Evolutionary conservation across 2,113 vertebrate species (phyloP), one percentile per base, ranked within the genome.

Genomic region (pig (Sus scrofa)): DNA sequence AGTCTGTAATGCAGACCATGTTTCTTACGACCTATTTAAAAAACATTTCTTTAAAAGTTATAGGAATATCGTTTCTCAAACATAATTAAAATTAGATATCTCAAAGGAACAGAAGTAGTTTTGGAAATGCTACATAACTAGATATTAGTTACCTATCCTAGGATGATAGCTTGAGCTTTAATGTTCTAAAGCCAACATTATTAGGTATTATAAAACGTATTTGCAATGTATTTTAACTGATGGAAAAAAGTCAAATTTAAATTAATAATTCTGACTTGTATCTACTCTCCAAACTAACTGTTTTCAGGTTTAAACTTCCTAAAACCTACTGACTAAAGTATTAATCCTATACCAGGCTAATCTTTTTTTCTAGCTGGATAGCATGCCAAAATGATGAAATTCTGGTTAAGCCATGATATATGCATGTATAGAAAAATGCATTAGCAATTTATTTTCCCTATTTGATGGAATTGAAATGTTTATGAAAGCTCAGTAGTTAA

Each of bases 401-500:
- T 96, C 94, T 96, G 83, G 37, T 79, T 95, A 77, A 96, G 50
- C 13, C 10, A 19, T 62, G 90, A 68, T 68, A 91, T 74, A 91
- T 30, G n/a, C 13, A 89, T 20, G 86, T 44, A 91, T 58, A 96
- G 58, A 75, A 89, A 96, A 96, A 86, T 87, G 19, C 20, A 95
- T 83, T 14, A 96, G 44, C 9, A 96, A 89, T 86, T 93, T 92
- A 34, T 83, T 95, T 93, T 81, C 50, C n/a, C 96, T 67, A 90
- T 2, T 50, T 85, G 62, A 97, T 90, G 92, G 93, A 97, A 97
- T 96, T 94, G 98, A 95, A 54, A 52, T 37, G 96, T 97, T 96
- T 94, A 96, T 74, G 86, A 95, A 96, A 95, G 78, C 88, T 98
- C 92, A 98, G 98, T 98, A 98, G 97, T 95, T 92, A 98, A 98